Conservation (phyloP, 2,888 invertebrate genomes). For the Cloeon dipterum region DNA sequence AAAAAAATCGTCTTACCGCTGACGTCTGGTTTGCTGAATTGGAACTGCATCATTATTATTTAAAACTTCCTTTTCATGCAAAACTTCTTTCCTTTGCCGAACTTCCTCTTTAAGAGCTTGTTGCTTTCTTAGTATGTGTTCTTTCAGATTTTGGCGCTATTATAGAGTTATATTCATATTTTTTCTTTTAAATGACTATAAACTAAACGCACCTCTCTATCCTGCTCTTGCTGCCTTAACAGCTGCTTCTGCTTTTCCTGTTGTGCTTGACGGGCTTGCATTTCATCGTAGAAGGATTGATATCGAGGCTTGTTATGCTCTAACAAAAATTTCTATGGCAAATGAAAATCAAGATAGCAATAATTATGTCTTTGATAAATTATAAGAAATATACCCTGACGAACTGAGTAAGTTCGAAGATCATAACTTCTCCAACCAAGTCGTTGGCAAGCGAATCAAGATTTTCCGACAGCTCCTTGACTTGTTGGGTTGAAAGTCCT, state of each 20-base stretch:
- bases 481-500: constrained; percentile 50
- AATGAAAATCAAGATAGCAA: constrained; percentile 2
- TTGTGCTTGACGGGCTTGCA: constrained; percentile 49
- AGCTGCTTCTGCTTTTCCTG: constrained; percentile 32
- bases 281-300: constrained; percentile 77
- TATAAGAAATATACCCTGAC: constrained; percentile 11
- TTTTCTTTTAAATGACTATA: constrained; percentile 3
- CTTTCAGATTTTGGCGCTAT: constrained; percentile 40
- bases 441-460: constrained; percentile 30
- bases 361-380: constrained; percentile 2
- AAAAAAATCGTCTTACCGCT: background rate
- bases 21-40: too few species aligned
- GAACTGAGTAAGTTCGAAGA: constrained; percentile 57
- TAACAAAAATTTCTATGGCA: constrained; percentile 48
- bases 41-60: too few species aligned
- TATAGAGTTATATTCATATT: constrained; percentile 6
- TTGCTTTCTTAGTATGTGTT: constrained; percentile 54
- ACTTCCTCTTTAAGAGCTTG: constrained; percentile 50
- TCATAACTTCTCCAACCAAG: constrained; percentile 61
- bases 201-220: constrained; percentile 27
- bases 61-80: constrained; percentile 13
- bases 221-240: constrained; percentile 23
- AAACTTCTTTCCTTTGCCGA: constrained; percentile 21
- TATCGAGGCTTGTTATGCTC: constrained; percentile 56
- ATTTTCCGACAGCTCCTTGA: constrained; percentile 33